These are phyloP conservation scores for Pteria penguin DNA, from an alignment of 2,888 invertebrate species.

Conservation along the genomic window DNA sequence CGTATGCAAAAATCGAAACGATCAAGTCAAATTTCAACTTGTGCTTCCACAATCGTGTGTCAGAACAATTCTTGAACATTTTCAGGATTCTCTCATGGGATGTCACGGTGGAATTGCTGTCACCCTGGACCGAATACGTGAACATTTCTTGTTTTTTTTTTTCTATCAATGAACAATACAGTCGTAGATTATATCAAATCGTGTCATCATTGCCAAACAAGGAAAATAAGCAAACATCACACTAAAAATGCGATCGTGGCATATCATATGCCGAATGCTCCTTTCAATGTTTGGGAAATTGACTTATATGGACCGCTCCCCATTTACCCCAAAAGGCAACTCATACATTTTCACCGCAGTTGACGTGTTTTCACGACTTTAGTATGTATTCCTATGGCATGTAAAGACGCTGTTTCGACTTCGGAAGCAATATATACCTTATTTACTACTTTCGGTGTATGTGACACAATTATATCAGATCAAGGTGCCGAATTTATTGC, in stretches of 20 bases:
- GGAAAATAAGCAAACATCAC: conserved; percentile 19
- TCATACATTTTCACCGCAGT: conserved; percentile 45
- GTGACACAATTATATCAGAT: conserved; percentile 31
- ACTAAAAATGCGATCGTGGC: conserved; percentile 27
- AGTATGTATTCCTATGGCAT: background rate
- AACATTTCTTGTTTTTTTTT: conserved; percentile 41
- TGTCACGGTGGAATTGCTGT: conserved; percentile 44
- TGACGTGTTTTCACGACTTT: conserved; percentile 28
- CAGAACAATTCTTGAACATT: conserved; percentile 4
- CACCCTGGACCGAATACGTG: conserved; percentile 36
- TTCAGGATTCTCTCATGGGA: conserved; percentile 43
- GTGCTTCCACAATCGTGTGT: background rate
- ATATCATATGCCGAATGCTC: conserved; percentile 41
- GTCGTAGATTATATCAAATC: conserved; percentile 32
- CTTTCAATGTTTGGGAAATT: conserved; percentile 48
- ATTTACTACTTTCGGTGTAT: conserved; percentile 37
- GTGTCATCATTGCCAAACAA: conserved; percentile 25
- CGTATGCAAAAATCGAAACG: background rate
- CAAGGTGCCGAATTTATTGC: conserved; percentile 39
- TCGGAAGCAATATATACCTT: no score
- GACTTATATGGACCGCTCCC: conserved; percentile 48
- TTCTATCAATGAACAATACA: conserved; percentile 13
- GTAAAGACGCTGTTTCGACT: conserved; percentile 1
- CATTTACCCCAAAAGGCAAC: conserved; percentile 5
- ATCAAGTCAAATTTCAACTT: background rate